These are phyloP conservation scores for Trachelus tabidus DNA, from an alignment of 2,888 invertebrate species.

Conservation along the genomic window DNA sequence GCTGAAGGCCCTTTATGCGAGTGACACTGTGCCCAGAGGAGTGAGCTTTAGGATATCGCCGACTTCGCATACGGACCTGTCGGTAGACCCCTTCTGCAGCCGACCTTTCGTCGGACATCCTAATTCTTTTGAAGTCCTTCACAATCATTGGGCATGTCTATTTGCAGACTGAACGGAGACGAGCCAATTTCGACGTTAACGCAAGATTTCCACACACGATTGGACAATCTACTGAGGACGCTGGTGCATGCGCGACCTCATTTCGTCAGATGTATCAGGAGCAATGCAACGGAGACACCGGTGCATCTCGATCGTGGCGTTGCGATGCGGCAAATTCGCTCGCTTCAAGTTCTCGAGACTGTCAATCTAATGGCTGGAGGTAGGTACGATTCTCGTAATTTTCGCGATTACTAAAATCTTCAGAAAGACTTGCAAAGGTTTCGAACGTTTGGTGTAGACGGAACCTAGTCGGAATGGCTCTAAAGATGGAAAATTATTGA, in stretches of 20 bases:
- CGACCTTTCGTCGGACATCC: slow-evolving; percentile 41
- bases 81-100: slow-evolving; percentile 27
- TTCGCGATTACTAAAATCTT: no score
- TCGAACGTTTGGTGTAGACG: no score
- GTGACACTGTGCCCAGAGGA: slow-evolving; percentile 80
- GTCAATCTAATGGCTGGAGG: slow-evolving; percentile 95
- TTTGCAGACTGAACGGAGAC: slow-evolving; percentile 77
- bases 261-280: slow-evolving; percentile 92
- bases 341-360: slow-evolving; percentile 89
- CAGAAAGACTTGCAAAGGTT: no score
- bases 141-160: neutral
- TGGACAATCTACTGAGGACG: slow-evolving; percentile 91
- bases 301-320: slow-evolving; percentile 85
- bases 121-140: neutral
- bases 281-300: slow-evolving; percentile 85
- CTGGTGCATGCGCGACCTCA: slow-evolving; percentile 94
- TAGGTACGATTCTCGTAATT: slow-evolving; percentile 43
- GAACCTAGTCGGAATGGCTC: no score
- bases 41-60: slow-evolving; percentile 90
- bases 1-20: slow-evolving; percentile 82
- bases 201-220: slow-evolving; percentile 93
- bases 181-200: slow-evolving; percentile 90
- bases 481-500: no score
- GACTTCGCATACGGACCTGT: slow-evolving; percentile 84
- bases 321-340: slow-evolving; percentile 89